Base-by-base conservation (phyloP, 2,113 vertebrate species). In the Bufo bufo region DNA sequence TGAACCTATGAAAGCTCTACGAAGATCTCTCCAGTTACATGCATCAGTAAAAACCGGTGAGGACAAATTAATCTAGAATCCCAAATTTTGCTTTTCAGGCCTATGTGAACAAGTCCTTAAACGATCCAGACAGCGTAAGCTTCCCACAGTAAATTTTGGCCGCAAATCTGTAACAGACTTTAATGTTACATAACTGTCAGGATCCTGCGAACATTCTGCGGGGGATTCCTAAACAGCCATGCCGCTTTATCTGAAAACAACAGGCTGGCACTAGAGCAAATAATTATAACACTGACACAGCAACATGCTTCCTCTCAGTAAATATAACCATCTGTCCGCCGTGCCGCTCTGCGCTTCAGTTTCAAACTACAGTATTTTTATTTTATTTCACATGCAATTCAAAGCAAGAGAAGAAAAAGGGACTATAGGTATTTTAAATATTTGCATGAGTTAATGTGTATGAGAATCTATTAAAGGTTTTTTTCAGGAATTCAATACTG, bases 201-300 rank as follows among this genome's bases (percentile, higher is more conserved):
- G 14, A 66, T 66, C n/a, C n/a, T 79, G 47, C 19, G 16, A 87
- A 71, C 47, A 20, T 66, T 52, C 61, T 80, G 85, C 50, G 77
- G 19, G 45, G 63, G 61, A 80, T 80, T 87, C 77, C 85, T 80
- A 33, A 79, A 56, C 63, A 45, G 49, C n/a, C 49, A 79, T 69
- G 61, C n/a, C 45, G 63, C 52, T 86, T 86, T 87, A 87, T 87
- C 85, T 78, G 58, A 50, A 86, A 86, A 86, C 85, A 86, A 86
- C 85, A 87, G 85, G 63, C 85, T 87, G 77, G 59, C 47, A 71
- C 17, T 52, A 56, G n/a, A 66, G 85, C 61, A 87, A 87, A 87
- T 87, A 87, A 87, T 87, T 80, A 65, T 87, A 87, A 87, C 47
- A 86, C 85, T 80, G 85, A 78, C 61, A 87, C 77, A 80, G 77